Evolutionary conservation across 1,140 invertebrate species (phyloP).

Genomic region (Diorhabda sublineata): DNA sequence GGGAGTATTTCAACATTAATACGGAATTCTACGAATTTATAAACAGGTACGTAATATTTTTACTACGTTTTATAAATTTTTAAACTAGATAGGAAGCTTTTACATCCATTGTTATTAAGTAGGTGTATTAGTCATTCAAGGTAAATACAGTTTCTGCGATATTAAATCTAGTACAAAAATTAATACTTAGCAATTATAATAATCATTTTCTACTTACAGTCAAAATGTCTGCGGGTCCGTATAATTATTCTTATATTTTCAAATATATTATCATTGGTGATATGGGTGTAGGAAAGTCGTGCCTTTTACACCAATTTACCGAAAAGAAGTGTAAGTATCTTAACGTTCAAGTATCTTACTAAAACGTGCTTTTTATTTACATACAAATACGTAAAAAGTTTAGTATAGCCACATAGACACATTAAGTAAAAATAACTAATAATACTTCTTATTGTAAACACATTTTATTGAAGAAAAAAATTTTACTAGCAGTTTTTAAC

Average conservation of each 20-base stretch:
- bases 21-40: neutral
- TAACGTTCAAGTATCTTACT: neutral
- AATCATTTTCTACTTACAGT: conserved; percentile 20
- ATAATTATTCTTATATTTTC: conserved; percentile 99
- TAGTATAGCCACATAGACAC: no score
- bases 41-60: neutral
- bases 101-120: conserved; percentile 4
- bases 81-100: no score
- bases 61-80: neutral
- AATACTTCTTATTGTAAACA: no score
- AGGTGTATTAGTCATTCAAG: neutral
- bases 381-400: no score
- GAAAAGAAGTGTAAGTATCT: conserved; percentile 97
- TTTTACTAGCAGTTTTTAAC: no score
- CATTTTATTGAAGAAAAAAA: no score
- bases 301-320: conserved; percentile 98
- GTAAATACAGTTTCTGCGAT: neutral
- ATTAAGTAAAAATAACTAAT: no score
- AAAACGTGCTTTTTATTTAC: no score
- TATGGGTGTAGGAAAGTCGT: conserved; percentile 98
- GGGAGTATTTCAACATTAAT: neutral
- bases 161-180: no score
- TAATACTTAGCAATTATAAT: no score
- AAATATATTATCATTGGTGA: conserved; percentile 99
- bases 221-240: conserved; percentile 86